Conservation (phyloP, 2,797 vertebrate genomes). For the Anolis apletophallus region DNA sequence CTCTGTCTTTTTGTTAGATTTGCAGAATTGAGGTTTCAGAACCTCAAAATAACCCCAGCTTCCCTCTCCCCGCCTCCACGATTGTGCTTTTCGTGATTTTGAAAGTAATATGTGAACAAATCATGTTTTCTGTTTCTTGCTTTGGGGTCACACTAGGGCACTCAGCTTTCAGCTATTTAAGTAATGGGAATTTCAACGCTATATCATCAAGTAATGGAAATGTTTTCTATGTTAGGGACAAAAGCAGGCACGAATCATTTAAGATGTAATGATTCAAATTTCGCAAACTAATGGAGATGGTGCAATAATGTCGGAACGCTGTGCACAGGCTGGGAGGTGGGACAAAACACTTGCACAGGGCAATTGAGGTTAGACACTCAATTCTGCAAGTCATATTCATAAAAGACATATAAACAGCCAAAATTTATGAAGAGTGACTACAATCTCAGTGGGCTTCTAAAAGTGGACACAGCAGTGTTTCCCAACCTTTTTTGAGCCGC, state of each 20-base stretch:
- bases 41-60: slow-evolving; percentile 9
- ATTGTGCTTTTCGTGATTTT: not conserved
- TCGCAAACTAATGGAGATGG: not conserved
- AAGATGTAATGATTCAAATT: not conserved
- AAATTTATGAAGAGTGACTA: no score
- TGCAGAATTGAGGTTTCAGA: not conserved
- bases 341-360: not conserved
- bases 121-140: not conserved
- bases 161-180: not conserved
- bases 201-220: slow-evolving; percentile 13
- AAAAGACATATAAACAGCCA: not conserved
- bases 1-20: not conserved
- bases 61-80: not conserved
- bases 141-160: not conserved
- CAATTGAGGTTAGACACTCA: not conserved
- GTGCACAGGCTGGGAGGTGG: not conserved
- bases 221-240: not conserved
- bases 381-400: not conserved
- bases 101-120: not conserved
- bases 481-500: no score
- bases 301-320: not conserved
- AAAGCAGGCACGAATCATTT: slow-evolving; percentile 26
- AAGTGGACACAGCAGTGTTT: no score
- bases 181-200: not conserved
- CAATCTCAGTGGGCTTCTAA: not conserved